Evolutionary conservation across 2,797 vertebrate species (phyloP).

Genomic region (Pseudotriccus pelzelni): DNA sequence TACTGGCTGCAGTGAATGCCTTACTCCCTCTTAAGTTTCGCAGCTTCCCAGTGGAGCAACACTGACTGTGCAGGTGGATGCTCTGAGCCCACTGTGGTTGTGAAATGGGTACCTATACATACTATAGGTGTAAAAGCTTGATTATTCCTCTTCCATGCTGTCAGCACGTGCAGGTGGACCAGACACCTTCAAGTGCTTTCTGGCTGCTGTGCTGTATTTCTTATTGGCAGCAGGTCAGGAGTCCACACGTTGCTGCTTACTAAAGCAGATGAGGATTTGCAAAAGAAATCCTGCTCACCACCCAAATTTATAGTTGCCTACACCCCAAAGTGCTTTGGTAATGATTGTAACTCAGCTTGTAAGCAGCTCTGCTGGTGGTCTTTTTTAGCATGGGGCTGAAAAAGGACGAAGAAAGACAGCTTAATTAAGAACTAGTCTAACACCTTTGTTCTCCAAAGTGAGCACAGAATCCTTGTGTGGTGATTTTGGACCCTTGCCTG

Average conservation of each 20-base stretch:
- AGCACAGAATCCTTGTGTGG: not conserved
- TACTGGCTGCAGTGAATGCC: not conserved
- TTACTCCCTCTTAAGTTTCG: not conserved
- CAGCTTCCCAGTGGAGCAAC: not conserved
- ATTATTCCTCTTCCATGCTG: not conserved
- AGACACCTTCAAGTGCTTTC: not conserved
- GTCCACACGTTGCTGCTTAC: not conserved
- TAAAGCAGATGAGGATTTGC: not conserved
- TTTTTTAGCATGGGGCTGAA: not conserved
- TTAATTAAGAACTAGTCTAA: not conserved
- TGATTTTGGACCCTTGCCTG: not conserved
- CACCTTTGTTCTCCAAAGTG: not conserved
- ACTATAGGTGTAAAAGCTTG: not conserved
- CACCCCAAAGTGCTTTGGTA: not conserved
- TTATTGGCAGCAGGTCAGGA: rapidly evolving
- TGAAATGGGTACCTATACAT: not conserved
- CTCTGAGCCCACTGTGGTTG: not conserved
- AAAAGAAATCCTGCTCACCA: not conserved
- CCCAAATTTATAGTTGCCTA: not conserved
- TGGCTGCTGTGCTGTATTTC: not conserved
- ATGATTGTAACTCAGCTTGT: not conserved
- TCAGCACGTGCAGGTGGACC: not conserved
- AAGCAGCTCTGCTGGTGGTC: not conserved
- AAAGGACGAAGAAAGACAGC: not conserved
- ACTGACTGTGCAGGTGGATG: not conserved